Evolutionary conservation across 2,113 vertebrate species (phyloP), one percentile per base, ranked within the genome.

Genomic region (Nothobranchius kuhntae): DNA sequence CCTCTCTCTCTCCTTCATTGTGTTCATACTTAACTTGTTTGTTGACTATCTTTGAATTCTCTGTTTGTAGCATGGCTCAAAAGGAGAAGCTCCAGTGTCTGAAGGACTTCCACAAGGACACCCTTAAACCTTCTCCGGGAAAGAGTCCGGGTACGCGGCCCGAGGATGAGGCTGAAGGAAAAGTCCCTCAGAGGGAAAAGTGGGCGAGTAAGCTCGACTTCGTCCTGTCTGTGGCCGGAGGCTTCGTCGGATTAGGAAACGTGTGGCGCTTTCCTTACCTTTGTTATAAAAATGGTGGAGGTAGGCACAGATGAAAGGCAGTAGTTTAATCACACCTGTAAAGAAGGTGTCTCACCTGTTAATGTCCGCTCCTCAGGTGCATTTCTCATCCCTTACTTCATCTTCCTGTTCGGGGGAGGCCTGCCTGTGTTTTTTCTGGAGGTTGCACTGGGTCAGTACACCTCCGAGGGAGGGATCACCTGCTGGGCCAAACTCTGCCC

Each of bases 271-370:
- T 99, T 67, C 98, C 97, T 7, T 99, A 99, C 90, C 98, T 99
- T 94, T 99, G 97, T 95, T 99, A 99, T 89, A 99, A 99, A 78
- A 99, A 99, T 10, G 97, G 98, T 83, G 98, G 98, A 94, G 98
- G 98, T 98, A 75, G 21, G 82, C 7, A 13, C 30, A 58, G 30
- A 53, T 7, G 14, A 62, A 1, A 35, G 35, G 3, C 9, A 7
- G 14, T 5, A 8, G 26, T 38, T 24, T 1, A 10, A 38, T 14
- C 1, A 7, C 21, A 36, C 11, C 1, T 10, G 6, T 21, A 11
- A 59, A 42, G 1, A 36, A 15, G 9, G 55, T 55, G 7, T 35
- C 48, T 76, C 1, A 61, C 55, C 15, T 24, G 61, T 13, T 70
- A 0, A 17, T 30, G 3, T 13, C 30, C 15, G 2, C 73, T 61